Base-by-base conservation (phyloP, 2,888 invertebrate genomes). In the Amblyjoppa proteus region DNA sequence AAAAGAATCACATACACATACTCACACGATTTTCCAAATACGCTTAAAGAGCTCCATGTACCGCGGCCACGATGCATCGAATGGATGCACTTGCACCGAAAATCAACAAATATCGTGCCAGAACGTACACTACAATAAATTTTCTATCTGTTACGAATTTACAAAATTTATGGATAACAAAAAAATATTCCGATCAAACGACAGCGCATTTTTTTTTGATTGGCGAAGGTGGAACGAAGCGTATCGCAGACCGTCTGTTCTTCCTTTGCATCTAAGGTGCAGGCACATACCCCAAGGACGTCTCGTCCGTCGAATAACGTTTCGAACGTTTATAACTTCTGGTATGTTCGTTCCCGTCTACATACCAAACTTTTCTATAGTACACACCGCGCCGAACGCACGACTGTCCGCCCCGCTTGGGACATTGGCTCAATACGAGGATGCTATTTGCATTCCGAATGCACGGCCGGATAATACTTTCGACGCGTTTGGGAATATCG, bases 381-480 rank as follows among this genome's bases (percentile, higher is more conserved):
- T 34, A 71, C 13, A 38, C 25, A 31, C n/a, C 9, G 31, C n/a
- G 31, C 49, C 78, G 74, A 81, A 78, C 13, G 61, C 71, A 28
- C 34, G n/a, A 51, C 38, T 34, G 45, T 78, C 70, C 70, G 20
- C 38, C 20, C 41, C 70, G 70, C 53, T 70, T 51, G 75, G 45
- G 70, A 66, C 49, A 16, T 70, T 51, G 74, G 49, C 51, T 75
- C 79, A 51, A 71, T 20, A 58, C 66, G 38, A 51, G 51, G 41
- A 73, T 85, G 68, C 76, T 76, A 80, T 85, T 80, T 82, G 79
- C 82, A 85, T 83, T 83, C 73, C 80, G 25, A 83, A 83, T 73
- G 16, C 64, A 61, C 34, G 16, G 70, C 28, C 11, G 76, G 58
- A 68, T 82, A 82, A 76, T 83, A 75, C 75, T 66, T 75, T 80